phyloP scores from a whole-genome alignment of 2,113 vertebrate species.

The Zosterops lateralis region DNA sequence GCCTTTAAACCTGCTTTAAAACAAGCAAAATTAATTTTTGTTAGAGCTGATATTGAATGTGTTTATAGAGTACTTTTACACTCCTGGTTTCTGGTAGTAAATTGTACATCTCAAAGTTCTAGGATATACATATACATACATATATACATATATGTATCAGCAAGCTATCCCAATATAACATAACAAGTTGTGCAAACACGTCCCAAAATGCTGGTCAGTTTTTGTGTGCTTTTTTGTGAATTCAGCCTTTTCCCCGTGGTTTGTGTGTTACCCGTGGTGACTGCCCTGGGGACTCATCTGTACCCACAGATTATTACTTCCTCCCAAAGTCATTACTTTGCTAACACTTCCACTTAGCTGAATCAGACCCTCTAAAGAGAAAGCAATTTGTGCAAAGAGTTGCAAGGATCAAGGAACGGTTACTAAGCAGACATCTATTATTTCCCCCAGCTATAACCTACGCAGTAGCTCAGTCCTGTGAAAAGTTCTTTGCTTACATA shows the following conservation, averaged over 20 bases:
- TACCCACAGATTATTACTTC: neutral
- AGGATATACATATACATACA: neutral
- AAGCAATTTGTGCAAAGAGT: neutral
- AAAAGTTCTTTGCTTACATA: neutral
- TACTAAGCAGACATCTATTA: constrained; percentile 16
- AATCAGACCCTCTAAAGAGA: neutral
- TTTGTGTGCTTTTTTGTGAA: neutral
- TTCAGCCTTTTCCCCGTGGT: neutral
- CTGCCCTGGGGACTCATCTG: neutral
- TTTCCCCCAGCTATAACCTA: neutral
- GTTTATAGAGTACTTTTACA: neutral
- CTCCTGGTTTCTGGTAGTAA: neutral
- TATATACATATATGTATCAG: neutral
- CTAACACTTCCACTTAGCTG: constrained; percentile 8
- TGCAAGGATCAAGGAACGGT: neutral
- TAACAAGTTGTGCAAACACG: neutral
- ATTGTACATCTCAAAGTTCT: neutral
- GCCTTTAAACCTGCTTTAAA: neutral
- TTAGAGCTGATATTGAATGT: neutral
- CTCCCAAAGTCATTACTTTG: neutral
- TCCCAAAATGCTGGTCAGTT: neutral
- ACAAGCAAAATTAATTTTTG: neutral
- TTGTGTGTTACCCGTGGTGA: neutral
- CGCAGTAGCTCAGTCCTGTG: neutral
- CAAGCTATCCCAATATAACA: neutral